A percentile compares a stretch with the other conserved stretches of the same genome.
Conservation (phyloP, 2,888 invertebrate genomes). For the Drosophila prolongata region DNA sequence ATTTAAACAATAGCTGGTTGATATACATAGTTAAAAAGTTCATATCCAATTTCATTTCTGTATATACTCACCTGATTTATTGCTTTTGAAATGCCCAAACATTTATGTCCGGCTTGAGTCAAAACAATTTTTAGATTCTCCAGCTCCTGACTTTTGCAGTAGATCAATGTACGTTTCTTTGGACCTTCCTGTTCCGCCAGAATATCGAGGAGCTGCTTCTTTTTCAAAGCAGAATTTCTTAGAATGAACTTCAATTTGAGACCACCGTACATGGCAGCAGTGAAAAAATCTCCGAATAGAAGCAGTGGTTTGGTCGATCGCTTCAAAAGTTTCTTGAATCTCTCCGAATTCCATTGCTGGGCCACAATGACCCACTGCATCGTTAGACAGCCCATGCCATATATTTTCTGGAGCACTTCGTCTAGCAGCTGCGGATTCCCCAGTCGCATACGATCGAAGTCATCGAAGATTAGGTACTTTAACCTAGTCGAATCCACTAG, state of each 20-base stretch:
- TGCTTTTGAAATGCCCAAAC: conserved; percentile 14
- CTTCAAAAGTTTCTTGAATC: conserved; percentile 26
- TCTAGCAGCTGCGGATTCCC: neutral
- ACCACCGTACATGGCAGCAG: conserved; percentile 60
- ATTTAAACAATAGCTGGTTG: no score
- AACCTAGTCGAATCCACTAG: conserved; percentile 39
- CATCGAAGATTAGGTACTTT: conserved; percentile 56
- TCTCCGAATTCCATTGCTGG: conserved; percentile 52
- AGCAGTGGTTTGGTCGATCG: conserved; percentile 40
- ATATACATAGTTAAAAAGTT: no score
- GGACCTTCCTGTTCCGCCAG: neutral
- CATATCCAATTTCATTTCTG: no score
- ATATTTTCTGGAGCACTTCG: conserved; percentile 19
- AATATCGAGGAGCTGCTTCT: conserved; percentile 18
- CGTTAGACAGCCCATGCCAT: neutral
- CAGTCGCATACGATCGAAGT: conserved; percentile 51
- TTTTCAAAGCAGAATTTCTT: conserved; percentile 25
- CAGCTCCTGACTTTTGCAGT: conserved; percentile 49
- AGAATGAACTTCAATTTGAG: conserved; percentile 32
- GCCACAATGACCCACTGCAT: conserved; percentile 53
- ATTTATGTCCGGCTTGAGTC: conserved; percentile 30
- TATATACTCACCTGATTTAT: conserved; percentile 21
- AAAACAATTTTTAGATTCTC: neutral
- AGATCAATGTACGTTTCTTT: conserved; percentile 45
- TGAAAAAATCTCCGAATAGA: conserved; percentile 59